A percentile compares a stretch with the other conserved stretches of the same genome.
phyloP scores from a whole-genome alignment of 2,888 invertebrate genomes.

The Rosalia funebris region DNA sequence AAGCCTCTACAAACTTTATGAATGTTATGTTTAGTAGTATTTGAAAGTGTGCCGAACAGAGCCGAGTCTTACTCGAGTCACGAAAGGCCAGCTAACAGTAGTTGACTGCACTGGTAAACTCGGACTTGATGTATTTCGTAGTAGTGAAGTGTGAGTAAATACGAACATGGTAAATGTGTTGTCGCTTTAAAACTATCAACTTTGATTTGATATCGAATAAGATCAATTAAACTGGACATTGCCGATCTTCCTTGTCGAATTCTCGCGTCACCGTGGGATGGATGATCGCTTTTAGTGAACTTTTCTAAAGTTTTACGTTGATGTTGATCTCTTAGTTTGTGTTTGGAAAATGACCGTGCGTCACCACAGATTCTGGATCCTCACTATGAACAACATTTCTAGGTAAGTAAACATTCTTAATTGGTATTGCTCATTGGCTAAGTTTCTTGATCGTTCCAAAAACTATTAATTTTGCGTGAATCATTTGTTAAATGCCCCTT shows the following conservation, averaged over 20 bases:
- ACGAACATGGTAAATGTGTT: slow-evolving; percentile 30
- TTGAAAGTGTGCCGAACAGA: slow-evolving; percentile 39
- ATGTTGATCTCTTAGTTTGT: slow-evolving; percentile 33
- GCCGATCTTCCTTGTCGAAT: slow-evolving; percentile 7
- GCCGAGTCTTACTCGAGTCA: slow-evolving; percentile 32
- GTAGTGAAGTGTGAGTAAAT: slow-evolving; percentile 29
- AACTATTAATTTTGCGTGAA: slow-evolving; percentile 3
- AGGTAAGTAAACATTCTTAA: slow-evolving; percentile 29
- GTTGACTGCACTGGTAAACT: slow-evolving; percentile 41
- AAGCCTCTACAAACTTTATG: slow-evolving; percentile 39
- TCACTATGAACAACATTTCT: slow-evolving; percentile 25
- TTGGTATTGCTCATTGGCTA: background rate
- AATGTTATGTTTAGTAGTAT: slow-evolving; percentile 40
- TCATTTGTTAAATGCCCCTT: slow-evolving; percentile 1
- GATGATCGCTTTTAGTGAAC: slow-evolving; percentile 32
- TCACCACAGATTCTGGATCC: slow-evolving; percentile 38
- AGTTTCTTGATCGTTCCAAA: background rate
- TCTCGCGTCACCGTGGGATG: slow-evolving; percentile 21
- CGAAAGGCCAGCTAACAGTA: slow-evolving; percentile 43
- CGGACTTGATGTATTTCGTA: slow-evolving; percentile 32
- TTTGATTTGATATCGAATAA: slow-evolving; percentile 8
- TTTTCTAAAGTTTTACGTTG: slow-evolving; percentile 37
- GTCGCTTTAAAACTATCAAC: slow-evolving; percentile 19
- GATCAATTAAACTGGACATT: slow-evolving; percentile 20
- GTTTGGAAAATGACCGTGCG: slow-evolving; percentile 37